These are phyloP conservation scores for Amblyjoppa fuscipennis DNA, from an alignment of 2,888 invertebrate species.

Conservation along the genomic window DNA sequence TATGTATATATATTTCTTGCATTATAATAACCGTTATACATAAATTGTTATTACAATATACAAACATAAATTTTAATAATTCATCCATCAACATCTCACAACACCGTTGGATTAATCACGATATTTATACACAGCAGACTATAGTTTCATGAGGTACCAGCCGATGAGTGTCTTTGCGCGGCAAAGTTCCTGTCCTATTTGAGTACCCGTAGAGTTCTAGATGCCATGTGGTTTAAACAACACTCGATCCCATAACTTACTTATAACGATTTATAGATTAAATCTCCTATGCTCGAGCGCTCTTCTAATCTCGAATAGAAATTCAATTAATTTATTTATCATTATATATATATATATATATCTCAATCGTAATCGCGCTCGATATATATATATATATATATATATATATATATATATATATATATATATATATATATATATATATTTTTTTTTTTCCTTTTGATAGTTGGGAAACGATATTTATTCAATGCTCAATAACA, in stretches of 20 bases:
- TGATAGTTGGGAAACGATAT: conserved; percentile 7
- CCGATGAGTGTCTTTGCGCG: conserved; percentile 35
- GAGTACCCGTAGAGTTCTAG: conserved; percentile 27
- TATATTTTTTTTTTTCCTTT: background rate
- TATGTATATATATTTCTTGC: conserved; percentile 78
- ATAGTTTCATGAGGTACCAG: conserved; percentile 51
- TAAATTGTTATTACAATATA: conserved; percentile 83
- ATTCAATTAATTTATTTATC: conserved; percentile 7
- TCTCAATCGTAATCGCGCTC: conserved; percentile 4
- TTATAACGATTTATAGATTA: conserved; percentile 46
- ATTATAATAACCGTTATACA: conserved; percentile 81
- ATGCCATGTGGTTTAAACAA: conserved; percentile 14
- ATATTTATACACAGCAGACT: conserved; percentile 42
- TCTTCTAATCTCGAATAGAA: conserved; percentile 2
- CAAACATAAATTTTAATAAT: conserved; percentile 82
- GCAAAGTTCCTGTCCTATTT: conserved; percentile 22
- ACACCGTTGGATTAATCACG: conserved; percentile 64
- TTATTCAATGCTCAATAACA: conserved; percentile 35
- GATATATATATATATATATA: background rate
- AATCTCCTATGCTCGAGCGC: conserved; percentile 1
- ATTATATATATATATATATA: background rate
- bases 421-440: background rate
- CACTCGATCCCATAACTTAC: conserved; percentile 44
- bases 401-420: background rate
- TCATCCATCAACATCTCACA: conserved; percentile 79